Percentiles rank a stretch among this genome's conserved stretches.
Conservation (phyloP, 2,797 vertebrate species). For the Anolis apletophallus region DNA sequence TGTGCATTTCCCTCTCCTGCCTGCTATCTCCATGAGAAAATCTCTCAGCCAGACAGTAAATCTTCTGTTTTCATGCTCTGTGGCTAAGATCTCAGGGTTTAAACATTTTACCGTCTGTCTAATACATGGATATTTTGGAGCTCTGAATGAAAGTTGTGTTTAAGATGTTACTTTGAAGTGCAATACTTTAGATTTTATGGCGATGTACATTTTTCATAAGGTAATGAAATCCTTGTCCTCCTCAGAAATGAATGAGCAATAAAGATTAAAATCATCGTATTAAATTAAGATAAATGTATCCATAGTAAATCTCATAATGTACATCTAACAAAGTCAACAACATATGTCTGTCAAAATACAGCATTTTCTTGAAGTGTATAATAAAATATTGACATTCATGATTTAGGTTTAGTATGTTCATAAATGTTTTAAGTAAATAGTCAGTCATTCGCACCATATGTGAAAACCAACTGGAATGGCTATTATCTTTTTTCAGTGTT, state of each 20-base stretch:
- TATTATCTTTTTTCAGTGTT: not conserved
- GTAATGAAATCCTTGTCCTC: not conserved
- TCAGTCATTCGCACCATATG: not conserved
- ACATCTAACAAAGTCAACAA: not conserved
- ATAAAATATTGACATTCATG: not conserved
- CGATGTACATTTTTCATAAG: not conserved
- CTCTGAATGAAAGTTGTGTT: not conserved
- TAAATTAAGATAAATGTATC: not conserved
- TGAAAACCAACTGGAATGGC: not conserved
- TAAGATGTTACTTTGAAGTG: not conserved
- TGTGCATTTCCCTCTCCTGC: not conserved
- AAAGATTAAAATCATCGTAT: not conserved
- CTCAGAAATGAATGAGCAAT: not conserved
- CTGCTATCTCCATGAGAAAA: slow-evolving; percentile 18
- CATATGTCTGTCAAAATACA: not conserved
- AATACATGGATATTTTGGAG: not conserved
- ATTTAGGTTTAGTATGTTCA: not conserved
- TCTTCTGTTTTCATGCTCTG: not conserved
- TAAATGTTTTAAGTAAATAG: not conserved
- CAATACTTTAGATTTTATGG: not conserved
- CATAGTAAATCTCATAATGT: rapidly evolving
- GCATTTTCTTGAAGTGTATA: not conserved
- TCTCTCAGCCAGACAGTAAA: slow-evolving; percentile 24
- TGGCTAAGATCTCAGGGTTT: slow-evolving; percentile 3
- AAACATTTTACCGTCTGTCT: slow-evolving; percentile 2